Percentiles rank a stretch among this genome's conserved stretches.
These are phyloP conservation scores for Cotesia vestalis DNA, from an alignment of 1,140 invertebrate species.

Conservation along the genomic window DNA sequence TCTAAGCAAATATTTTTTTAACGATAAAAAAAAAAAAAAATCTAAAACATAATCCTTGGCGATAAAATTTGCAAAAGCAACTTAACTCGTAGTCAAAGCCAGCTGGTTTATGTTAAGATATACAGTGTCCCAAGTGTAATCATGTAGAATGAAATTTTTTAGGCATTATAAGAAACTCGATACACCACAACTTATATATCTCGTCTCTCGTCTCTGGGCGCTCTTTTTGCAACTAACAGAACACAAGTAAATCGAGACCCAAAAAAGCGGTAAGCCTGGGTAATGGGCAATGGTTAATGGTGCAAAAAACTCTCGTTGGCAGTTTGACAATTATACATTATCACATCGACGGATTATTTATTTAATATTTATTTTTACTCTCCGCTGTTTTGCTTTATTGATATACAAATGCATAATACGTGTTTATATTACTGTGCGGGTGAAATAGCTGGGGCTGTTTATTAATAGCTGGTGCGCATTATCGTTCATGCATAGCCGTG, in stretches of 20 bases:
- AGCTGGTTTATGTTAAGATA: slow-evolving; percentile 13
- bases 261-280: not conserved
- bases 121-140: slow-evolving; percentile 30
- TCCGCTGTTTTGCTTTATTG: not conserved
- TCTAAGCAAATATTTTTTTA: too few species aligned
- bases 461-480: slow-evolving; percentile 59
- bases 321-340: slow-evolving; percentile 11
- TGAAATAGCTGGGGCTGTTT: slow-evolving; percentile 41
- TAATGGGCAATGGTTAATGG: not conserved
- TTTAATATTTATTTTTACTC: slow-evolving; percentile 20
- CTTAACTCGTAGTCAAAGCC: not conserved
- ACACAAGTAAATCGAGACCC: not conserved
- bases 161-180: not conserved
- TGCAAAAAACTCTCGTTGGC: not conserved
- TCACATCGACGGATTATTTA: slow-evolving; percentile 5
- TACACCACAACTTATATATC: not conserved
- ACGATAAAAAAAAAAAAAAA: too few species aligned
- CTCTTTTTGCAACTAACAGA: too few species aligned
- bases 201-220: too few species aligned
- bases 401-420: too few species aligned
- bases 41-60: not conserved
- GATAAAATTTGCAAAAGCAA: not conserved
- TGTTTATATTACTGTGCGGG: slow-evolving; percentile 23
- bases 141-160: slow-evolving; percentile 24
- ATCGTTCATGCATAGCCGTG: slow-evolving; percentile 50